A percentile compares a stretch with the other conserved stretches of the same genome.
Conservation (phyloP, 2,888 invertebrate genomes). For the Rhamnusium bicolor region DNA sequence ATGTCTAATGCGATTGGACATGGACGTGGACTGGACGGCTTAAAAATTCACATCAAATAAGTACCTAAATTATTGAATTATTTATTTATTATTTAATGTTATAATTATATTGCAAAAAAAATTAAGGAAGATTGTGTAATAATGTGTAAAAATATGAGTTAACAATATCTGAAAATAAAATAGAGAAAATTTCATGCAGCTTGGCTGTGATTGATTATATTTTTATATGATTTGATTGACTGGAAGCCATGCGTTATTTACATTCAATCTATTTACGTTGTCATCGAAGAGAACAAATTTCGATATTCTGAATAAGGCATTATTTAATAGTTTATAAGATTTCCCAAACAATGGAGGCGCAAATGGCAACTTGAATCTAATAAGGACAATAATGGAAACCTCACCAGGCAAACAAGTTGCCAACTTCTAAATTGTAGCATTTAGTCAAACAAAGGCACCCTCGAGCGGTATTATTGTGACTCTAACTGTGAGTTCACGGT, state of each 20-base stretch:
- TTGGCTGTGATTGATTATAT: too few relatives aligned
- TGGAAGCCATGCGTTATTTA: constrained; percentile 28
- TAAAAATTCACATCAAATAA: too few relatives aligned
- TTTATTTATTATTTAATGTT: too few relatives aligned
- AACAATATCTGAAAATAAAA: too few relatives aligned
- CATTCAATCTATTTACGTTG: constrained; percentile 35
- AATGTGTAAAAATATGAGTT: too few relatives aligned
- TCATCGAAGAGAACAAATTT: constrained; percentile 33
- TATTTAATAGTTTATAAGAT: constrained; percentile 71
- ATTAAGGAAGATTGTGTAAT: too few relatives aligned
- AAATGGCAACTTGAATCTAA: constrained; percentile 71
- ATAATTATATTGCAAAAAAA: too few relatives aligned
- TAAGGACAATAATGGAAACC: constrained; percentile 71
- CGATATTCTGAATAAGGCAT: constrained; percentile 61
- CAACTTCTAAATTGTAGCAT: constrained; percentile 71
- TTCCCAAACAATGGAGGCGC: constrained; percentile 69
- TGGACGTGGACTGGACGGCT: too few relatives aligned
- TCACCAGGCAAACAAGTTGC: constrained; percentile 69
- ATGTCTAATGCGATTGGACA: too few relatives aligned
- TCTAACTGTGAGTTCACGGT: constrained; percentile 49
- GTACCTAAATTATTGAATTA: too few relatives aligned
- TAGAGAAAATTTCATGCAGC: too few relatives aligned
- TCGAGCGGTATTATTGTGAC: constrained; percentile 67
- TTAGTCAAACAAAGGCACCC: constrained; percentile 70
- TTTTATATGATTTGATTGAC: not conserved